phyloP scores from a whole-genome alignment of 1,140 invertebrate genomes.

The Armadillidium nasatum region DNA sequence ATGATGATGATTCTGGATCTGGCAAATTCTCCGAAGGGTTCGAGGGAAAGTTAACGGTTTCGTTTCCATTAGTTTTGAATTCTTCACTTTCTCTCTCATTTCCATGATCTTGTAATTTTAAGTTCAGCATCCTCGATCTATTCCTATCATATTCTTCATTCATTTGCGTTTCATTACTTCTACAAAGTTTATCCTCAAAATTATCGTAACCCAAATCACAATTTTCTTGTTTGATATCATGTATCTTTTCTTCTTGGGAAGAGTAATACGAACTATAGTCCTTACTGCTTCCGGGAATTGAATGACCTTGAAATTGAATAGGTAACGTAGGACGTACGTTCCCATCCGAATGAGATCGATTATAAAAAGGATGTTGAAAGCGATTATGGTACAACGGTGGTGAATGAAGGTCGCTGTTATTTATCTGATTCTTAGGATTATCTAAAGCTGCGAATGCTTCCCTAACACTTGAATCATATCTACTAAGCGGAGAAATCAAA shows the following conservation, averaged over 20 bases:
- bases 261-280: slow-evolving; percentile 31
- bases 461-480: slow-evolving; percentile 43
- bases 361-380: background rate
- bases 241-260: background rate
- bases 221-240: background rate
- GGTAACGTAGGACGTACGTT: slow-evolving; percentile 1
- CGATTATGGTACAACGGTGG: slow-evolving; percentile 12
- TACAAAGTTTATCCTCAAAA: too few relatives aligned
- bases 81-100: too few relatives aligned
- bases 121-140: too few relatives aligned
- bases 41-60: too few relatives aligned
- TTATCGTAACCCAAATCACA: background rate
- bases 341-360: background rate
- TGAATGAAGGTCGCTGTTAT: slow-evolving; percentile 14
- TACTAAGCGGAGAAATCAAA: slow-evolving; percentile 39
- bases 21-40: too few relatives aligned
- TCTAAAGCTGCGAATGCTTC: slow-evolving; percentile 37
- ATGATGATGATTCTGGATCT: too few relatives aligned
- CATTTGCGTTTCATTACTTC: too few relatives aligned
- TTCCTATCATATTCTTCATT: too few relatives aligned
- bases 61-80: too few relatives aligned
- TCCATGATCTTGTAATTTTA: too few relatives aligned
- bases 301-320: slow-evolving; percentile 16
- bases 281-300: slow-evolving; percentile 26
- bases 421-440: slow-evolving; percentile 1